These are phyloP conservation scores for Dicyrtomina minuta DNA, from an alignment of 2,888 invertebrate genomes.

Conservation along the genomic window DNA sequence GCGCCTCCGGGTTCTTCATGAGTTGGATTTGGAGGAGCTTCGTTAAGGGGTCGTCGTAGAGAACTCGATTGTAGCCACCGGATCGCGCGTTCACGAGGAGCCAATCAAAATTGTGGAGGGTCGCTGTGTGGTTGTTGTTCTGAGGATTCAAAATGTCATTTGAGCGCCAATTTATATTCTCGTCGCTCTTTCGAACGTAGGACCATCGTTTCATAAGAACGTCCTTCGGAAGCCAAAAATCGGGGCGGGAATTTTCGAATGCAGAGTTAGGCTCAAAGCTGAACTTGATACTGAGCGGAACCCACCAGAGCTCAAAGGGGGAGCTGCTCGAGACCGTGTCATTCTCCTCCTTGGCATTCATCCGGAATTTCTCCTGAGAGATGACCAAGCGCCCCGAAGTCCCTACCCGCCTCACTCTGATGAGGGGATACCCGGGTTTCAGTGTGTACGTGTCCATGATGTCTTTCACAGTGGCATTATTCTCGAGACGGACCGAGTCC, in stretches of 20 bases:
- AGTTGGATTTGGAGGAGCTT: constrained; percentile 36
- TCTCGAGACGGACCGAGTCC: not conserved
- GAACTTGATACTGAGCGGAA: constrained; percentile 25
- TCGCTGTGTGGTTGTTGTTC: not conserved
- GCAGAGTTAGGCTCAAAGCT: not conserved
- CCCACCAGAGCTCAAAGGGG: constrained; percentile 28
- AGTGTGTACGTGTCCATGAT: constrained; percentile 23
- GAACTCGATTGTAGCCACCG: constrained; percentile 41
- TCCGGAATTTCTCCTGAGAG: constrained; percentile 12
- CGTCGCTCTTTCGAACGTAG: not conserved
- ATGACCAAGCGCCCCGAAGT: not conserved
- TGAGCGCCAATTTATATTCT: too few relatives aligned
- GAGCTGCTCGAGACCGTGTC: not conserved
- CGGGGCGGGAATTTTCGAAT: not conserved
- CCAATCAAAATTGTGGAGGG: constrained; percentile 36
- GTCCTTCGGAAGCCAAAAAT: constrained; percentile 28
- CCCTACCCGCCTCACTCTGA: not conserved
- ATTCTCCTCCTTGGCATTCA: not conserved
- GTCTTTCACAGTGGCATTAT: not conserved
- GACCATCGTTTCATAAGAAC: not conserved
- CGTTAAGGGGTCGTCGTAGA: constrained; percentile 39
- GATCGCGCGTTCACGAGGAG: constrained; percentile 38
- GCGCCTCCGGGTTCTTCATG: constrained; percentile 18
- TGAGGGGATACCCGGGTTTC: constrained; percentile 10
- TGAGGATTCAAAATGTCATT: constrained; percentile 10